Evolutionary conservation across 2,888 invertebrate species (phyloP), one percentile per base, ranked within the genome.

Genomic region (Polyommatus icarus): DNA sequence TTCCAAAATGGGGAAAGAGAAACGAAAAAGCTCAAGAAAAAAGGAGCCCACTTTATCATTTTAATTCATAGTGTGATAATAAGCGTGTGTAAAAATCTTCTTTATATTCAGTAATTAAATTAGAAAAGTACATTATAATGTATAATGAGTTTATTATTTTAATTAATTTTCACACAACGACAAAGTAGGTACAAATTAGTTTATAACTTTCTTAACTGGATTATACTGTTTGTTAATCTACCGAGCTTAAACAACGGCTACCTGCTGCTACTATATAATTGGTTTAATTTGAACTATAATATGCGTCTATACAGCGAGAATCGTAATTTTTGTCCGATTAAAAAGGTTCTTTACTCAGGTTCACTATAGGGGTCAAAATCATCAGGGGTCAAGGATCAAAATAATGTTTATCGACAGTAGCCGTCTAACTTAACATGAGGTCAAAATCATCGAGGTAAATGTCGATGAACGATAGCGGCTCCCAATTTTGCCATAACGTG

Each of bases 141-240:
- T 67, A 67, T 67, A 67, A 75, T 75, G 54, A 29, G 50, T 54
- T 75, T 54, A 75, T 75, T 75, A 75, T 75, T 54, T 24, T 54
- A 75, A 75, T 75, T 50, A 50, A 50, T 29, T 75, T 75, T 75
- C 75, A 75, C 73, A 50, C 72, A 40, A 20, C 18, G 36, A 36
- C 36, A 72, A 5, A 40, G 29, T 24, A 75, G 29, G 50, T 50
- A 54, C 54, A 50, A 75, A 75, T 75, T 54, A 75, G 29, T 54
- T 24, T 36, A 46, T 46, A 67, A 67, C 67, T 67, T 67, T 67
- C 67, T 67, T 67, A 67, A 67, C 18, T 20, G 29, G 67, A 29
- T 67, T 67, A 67, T 12, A 67, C 29, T 24, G 24, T 67, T 18
- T 24, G 24, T 67, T 18, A 12, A 67, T 67, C 18, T 61, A 61